These are phyloP conservation scores for Orthosia cruda DNA, from an alignment of 2,888 invertebrate genomes.

Conservation along the genomic window DNA sequence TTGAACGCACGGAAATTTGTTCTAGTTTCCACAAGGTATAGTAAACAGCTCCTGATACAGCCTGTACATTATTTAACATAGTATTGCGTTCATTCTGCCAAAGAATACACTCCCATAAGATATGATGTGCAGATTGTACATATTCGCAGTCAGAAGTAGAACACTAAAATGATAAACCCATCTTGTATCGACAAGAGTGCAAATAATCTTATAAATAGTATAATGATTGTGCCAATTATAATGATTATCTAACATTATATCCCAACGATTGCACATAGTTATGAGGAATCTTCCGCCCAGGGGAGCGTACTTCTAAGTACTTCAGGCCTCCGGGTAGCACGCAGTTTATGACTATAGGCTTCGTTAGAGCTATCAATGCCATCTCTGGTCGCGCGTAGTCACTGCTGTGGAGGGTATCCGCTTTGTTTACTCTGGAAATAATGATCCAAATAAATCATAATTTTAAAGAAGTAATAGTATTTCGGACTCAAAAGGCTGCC, in stretches of 20 bases:
- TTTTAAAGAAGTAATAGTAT: no score
- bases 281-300: constrained; percentile 90
- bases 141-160: no score
- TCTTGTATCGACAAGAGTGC: no score
- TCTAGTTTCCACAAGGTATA: no score
- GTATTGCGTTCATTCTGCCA: no score
- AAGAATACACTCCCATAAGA: no score
- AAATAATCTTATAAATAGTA: background rate
- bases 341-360: constrained; percentile 84
- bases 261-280: constrained; percentile 87
- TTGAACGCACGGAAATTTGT: no score
- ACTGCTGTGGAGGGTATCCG: constrained; percentile 30
- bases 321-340: constrained; percentile 92
- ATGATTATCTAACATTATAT: constrained; percentile 77
- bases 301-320: constrained; percentile 92
- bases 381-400: constrained; percentile 57
- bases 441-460: background rate
- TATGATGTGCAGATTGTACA: no score
- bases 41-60: no score
- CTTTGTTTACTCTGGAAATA: constrained; percentile 38
- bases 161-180: no score
- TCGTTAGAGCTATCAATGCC: constrained; percentile 75
- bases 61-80: no score
- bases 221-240: background rate
- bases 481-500: no score